Percentiles rank a stretch among this genome's conserved stretches.
These are phyloP conservation scores for Stratiomys singularior DNA, from an alignment of 2,888 invertebrate genomes.

Conservation along the genomic window DNA sequence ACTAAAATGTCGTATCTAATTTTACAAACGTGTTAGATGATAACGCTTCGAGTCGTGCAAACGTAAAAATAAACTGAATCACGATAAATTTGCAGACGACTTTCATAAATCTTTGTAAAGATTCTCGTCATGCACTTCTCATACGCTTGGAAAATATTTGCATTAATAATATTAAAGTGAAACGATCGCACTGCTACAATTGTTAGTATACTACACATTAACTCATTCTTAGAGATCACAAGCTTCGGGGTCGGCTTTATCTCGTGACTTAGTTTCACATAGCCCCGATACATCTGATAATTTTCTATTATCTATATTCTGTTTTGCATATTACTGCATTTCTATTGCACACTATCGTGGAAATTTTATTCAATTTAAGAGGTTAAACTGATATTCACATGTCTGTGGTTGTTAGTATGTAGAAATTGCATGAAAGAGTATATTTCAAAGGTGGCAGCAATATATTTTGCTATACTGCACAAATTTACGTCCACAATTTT, in stretches of 20 bases:
- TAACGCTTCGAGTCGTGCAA: background rate
- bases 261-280: slow-evolving; percentile 21
- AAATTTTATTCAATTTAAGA: background rate
- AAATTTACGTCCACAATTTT: background rate
- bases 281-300: background rate
- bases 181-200: background rate
- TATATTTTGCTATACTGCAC: too few relatives aligned
- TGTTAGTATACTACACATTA: background rate
- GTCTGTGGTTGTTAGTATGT: background rate
- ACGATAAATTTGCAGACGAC: slow-evolving; percentile 20
- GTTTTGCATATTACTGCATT: background rate
- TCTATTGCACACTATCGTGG: background rate
- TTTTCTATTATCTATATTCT: background rate
- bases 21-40: background rate
- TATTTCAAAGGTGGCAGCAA: background rate
- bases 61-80: background rate
- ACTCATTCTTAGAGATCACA: background rate
- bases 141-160: background rate
- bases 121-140: slow-evolving; percentile 9
- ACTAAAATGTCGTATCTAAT: background rate
- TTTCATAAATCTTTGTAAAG: background rate
- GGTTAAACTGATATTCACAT: background rate
- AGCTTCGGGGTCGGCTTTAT: background rate
- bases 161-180: background rate
- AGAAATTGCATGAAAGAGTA: background rate